Evolutionary conservation across 2,113 vertebrate species (phyloP).

Genomic region (Xenopus laevis): DNA sequence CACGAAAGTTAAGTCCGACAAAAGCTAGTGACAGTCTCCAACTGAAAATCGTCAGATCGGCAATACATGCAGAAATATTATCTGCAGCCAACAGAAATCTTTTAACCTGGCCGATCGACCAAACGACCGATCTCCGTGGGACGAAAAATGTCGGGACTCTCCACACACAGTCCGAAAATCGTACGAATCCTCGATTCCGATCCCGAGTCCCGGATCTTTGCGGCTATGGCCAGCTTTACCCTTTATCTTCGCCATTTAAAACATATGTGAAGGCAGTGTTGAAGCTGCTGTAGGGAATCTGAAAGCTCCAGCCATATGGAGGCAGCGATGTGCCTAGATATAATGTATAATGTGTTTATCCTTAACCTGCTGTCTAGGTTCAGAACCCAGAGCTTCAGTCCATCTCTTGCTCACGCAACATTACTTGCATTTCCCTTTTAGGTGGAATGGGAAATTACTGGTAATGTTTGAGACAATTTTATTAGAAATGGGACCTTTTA

Average conservation of each 20-base stretch:
- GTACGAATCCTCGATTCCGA: too few species aligned
- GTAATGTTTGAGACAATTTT: neutral
- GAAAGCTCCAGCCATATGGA: constrained; percentile 41
- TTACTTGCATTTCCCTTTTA: constrained; percentile 21
- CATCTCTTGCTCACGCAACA: constrained; percentile 20
- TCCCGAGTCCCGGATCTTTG: too few species aligned
- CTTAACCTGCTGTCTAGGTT: constrained; percentile 27
- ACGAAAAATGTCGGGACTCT: too few species aligned
- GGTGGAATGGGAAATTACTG: neutral
- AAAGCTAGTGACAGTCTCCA: too few species aligned
- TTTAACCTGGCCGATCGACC: too few species aligned
- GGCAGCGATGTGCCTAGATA: constrained; percentile 34
- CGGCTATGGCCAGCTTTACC: too few species aligned
- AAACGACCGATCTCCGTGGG: too few species aligned
- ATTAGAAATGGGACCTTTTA: constrained; percentile 13
- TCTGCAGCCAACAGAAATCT: too few species aligned
- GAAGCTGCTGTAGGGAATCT: constrained; percentile 40
- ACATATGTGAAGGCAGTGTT: constrained; percentile 26
- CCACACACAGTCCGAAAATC: too few species aligned
- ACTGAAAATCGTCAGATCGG: too few species aligned
- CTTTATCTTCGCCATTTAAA: constrained; percentile 33
- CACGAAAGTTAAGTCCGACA: too few species aligned
- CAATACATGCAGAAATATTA: too few species aligned
- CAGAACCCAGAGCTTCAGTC: constrained; percentile 8
- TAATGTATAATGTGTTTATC: constrained; percentile 36